Conservation (phyloP, 1,140 invertebrate species). For the Sycobia sp. region DNA sequence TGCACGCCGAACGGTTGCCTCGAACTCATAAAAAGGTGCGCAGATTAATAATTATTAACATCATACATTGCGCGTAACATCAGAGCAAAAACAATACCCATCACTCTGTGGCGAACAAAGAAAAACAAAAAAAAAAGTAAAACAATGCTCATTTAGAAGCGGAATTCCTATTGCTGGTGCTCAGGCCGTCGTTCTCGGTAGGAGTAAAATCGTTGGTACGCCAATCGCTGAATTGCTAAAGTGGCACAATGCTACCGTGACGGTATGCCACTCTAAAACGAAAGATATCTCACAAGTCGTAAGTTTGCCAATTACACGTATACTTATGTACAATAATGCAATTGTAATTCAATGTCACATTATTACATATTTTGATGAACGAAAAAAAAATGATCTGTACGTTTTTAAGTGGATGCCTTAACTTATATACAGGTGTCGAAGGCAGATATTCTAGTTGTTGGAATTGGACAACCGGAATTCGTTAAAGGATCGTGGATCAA, state of each 20-base stretch:
- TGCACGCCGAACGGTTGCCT: conserved; percentile 94
- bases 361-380: too few relatives aligned
- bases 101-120: too few relatives aligned
- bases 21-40: conserved; percentile 82
- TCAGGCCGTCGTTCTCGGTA: conserved; percentile 90
- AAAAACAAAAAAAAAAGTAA: too few relatives aligned
- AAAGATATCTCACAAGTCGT: conserved; percentile 81
- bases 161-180: conserved; percentile 83
- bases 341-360: too few relatives aligned
- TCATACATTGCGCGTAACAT: not conserved
- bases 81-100: not conserved
- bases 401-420: too few relatives aligned
- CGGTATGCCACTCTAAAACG: conserved; percentile 95
- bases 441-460: conserved; percentile 97
- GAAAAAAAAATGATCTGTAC: too few relatives aligned
- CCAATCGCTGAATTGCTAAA: conserved; percentile 93
- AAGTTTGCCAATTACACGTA: conserved; percentile 43
- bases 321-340: too few relatives aligned
- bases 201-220: conserved; percentile 97
- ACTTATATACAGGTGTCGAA: conserved; percentile 55
- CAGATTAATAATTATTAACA: not conserved
- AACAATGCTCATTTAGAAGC: conserved; percentile 56
- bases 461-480: conserved; percentile 88
- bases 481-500: conserved; percentile 97
- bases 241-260: conserved; percentile 97